Evolutionary conservation across 2,797 vertebrate genomes (phyloP).

Genomic region (Clarias pachynema): DNA sequence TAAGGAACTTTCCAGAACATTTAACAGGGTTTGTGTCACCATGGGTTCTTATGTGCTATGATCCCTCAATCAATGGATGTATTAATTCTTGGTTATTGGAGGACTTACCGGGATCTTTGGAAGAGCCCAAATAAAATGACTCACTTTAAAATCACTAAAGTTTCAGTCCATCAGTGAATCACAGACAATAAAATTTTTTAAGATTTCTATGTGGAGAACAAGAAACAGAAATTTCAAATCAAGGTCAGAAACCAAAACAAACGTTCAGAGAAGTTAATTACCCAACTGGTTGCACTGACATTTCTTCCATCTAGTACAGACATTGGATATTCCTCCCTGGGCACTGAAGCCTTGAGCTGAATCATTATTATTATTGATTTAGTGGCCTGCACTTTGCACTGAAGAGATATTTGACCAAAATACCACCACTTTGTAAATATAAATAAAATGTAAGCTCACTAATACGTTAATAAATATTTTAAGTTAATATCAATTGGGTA

Average conservation of each 20-base stretch:
- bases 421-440: neutral
- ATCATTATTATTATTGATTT: slow-evolving; percentile 15
- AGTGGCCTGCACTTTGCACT: neutral
- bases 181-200: too few relatives aligned
- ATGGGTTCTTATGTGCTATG: too few relatives aligned
- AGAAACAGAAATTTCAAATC: neutral
- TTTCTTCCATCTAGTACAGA: neutral
- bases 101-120: neutral
- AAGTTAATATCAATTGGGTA: neutral
- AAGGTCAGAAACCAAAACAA: neutral
- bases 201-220: neutral
- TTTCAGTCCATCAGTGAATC: neutral
- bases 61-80: neutral
- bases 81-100: neutral
- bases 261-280: neutral
- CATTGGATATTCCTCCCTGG: neutral
- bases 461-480: too few relatives aligned
- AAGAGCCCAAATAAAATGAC: neutral
- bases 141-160: neutral
- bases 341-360: neutral
- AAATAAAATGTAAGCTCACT: too few relatives aligned
- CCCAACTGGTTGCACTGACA: neutral
- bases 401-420: neutral
- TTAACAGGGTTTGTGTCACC: too few relatives aligned
- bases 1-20: too few relatives aligned